These are phyloP conservation scores for Atta texana DNA, from an alignment of 1,140 invertebrate species.

Conservation along the genomic window DNA sequence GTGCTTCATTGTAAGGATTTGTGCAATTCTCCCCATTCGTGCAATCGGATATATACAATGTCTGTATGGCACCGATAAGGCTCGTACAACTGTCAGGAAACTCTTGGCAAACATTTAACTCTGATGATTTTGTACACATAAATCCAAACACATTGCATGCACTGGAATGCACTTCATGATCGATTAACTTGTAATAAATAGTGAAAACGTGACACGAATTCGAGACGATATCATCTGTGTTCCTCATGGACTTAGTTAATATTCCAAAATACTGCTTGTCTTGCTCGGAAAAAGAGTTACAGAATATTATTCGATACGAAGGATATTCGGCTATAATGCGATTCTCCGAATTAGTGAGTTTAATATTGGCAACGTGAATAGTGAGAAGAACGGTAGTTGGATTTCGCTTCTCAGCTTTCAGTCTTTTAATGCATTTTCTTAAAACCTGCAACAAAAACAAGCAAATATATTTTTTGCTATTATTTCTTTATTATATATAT, in stretches of 20 bases:
- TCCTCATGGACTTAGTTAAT: slow-evolving; percentile 91
- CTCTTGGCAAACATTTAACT: slow-evolving; percentile 91
- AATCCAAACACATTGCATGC: slow-evolving; percentile 84
- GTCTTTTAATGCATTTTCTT: slow-evolving; percentile 93
- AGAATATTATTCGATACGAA: slow-evolving; percentile 94
- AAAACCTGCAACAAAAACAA: slow-evolving; percentile 86
- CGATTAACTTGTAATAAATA: slow-evolving; percentile 93
- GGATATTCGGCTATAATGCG: slow-evolving; percentile 93
- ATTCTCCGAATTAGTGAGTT: slow-evolving; percentile 90
- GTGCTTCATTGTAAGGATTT: slow-evolving; percentile 79
- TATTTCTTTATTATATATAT: neutral
- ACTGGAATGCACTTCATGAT: slow-evolving; percentile 91
- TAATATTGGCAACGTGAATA: slow-evolving; percentile 92
- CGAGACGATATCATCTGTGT: slow-evolving; percentile 88
- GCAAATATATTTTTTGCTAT: neutral
- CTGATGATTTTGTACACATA: slow-evolving; percentile 83
- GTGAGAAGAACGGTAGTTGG: slow-evolving; percentile 95
- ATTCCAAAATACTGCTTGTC: slow-evolving; percentile 97
- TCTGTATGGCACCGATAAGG: slow-evolving; percentile 90
- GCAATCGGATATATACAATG: slow-evolving; percentile 85
- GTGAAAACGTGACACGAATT: slow-evolving; percentile 98
- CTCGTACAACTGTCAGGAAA: slow-evolving; percentile 96
- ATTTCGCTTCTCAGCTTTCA: slow-evolving; percentile 95
- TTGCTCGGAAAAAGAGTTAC: slow-evolving; percentile 95
- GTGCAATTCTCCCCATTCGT: slow-evolving; percentile 73